These are phyloP conservation scores for Hemaris fuciformis DNA, from an alignment of 2,888 invertebrate species.

Conservation along the genomic window DNA sequence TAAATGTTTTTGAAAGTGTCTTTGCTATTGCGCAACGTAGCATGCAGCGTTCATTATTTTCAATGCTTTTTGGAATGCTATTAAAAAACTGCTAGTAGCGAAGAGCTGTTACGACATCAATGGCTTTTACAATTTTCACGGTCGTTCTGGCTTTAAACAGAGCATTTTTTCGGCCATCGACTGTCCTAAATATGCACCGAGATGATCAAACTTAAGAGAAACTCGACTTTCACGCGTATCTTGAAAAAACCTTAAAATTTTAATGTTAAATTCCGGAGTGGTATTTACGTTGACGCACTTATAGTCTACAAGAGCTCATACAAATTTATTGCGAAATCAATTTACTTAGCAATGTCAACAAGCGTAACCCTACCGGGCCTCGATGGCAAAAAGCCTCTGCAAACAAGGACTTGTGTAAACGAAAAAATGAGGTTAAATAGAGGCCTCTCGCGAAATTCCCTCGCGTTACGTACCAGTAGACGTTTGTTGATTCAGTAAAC, in stretches of 20 bases:
- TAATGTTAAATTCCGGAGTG: not conserved
- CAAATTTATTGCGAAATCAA: slow-evolving; percentile 40
- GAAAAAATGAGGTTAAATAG: slow-evolving; percentile 55
- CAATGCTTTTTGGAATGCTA: slow-evolving; percentile 41
- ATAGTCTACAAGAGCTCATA: slow-evolving; percentile 2
- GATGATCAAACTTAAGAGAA: not conserved
- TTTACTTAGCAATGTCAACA: slow-evolving; percentile 62
- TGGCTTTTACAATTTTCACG: slow-evolving; percentile 36
- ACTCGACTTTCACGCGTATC: not conserved
- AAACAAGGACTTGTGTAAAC: slow-evolving; percentile 61
- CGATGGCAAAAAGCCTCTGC: slow-evolving; percentile 65
- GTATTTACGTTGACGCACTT: slow-evolving; percentile 9
- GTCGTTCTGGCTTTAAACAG: slow-evolving; percentile 9
- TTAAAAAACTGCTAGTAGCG: slow-evolving; percentile 44
- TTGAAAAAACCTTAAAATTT: not conserved
- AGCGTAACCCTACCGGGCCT: slow-evolving; percentile 69
- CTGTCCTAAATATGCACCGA: slow-evolving; percentile 16
- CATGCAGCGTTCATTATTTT: slow-evolving; percentile 19
- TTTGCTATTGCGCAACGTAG: slow-evolving; percentile 33
- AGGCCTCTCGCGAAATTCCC: slow-evolving; percentile 66
- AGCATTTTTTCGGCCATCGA: slow-evolving; percentile 6
- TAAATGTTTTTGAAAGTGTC: slow-evolving; percentile 14
- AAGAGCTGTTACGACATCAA: slow-evolving; percentile 30
- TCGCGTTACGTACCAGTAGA: slow-evolving; percentile 63
- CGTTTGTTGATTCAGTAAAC: slow-evolving; percentile 67